Conservation (phyloP, 2,113 vertebrate genomes). For the Misgurnus mizolepis region DNA sequence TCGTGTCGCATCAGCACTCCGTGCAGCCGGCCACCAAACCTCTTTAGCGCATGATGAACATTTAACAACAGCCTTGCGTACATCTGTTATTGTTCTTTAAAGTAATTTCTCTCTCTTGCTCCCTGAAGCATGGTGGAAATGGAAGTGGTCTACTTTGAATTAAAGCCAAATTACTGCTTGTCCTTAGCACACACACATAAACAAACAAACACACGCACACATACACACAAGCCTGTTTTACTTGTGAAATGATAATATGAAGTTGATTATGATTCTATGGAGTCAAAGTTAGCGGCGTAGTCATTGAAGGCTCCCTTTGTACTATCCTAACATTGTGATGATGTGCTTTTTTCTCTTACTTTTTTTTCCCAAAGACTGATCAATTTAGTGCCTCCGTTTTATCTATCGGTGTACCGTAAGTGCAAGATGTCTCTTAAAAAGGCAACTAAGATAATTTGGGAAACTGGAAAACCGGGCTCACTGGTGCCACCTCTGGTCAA, state of each 20-base stretch:
- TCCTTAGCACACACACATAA: slow-evolving; percentile 6
- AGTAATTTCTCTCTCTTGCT: slow-evolving; percentile 39
- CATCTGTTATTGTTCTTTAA: slow-evolving; percentile 45
- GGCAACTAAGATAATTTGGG: slow-evolving; percentile 11
- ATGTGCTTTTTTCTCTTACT: slow-evolving; percentile 1
- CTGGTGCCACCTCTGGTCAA: slow-evolving; percentile 38
- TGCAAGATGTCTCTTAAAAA: slow-evolving; percentile 9
- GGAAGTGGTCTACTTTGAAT: slow-evolving; percentile 43
- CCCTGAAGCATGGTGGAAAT: slow-evolving; percentile 35
- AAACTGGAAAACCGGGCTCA: background rate
- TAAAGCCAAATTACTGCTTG: slow-evolving; percentile 17
- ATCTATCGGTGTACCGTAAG: slow-evolving; percentile 42
- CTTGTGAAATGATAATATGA: slow-evolving; percentile 28
- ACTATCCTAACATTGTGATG: slow-evolving; percentile 13
- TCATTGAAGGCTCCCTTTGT: slow-evolving; percentile 37
- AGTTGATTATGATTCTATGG: slow-evolving; percentile 44
- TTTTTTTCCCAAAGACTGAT: background rate
- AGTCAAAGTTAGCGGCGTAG: slow-evolving; percentile 43
- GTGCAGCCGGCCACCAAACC: slow-evolving; percentile 24
- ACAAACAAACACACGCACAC: slow-evolving; percentile 7
- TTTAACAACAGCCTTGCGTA: slow-evolving; percentile 45
- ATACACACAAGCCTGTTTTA: slow-evolving; percentile 1
- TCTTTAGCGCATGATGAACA: slow-evolving; percentile 38
- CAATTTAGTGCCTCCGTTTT: slow-evolving; percentile 2
- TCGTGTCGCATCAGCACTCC: slow-evolving; percentile 18